Evolutionary conservation across 2,888 invertebrate species (phyloP).

Genomic region (Bellardia pandia): DNA sequence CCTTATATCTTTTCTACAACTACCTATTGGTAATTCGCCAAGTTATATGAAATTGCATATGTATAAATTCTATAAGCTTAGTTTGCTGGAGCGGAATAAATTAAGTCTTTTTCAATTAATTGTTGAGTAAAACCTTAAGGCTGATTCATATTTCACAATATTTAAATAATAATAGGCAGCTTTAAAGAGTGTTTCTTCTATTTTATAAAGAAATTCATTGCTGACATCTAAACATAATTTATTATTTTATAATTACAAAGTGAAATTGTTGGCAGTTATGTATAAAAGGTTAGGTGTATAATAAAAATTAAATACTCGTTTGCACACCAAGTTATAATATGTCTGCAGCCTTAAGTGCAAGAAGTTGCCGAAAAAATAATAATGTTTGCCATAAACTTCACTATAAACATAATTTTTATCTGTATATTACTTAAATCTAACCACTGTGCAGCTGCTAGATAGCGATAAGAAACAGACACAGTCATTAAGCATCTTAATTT

Average conservation of each 20-base stretch:
- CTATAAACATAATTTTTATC: background rate
- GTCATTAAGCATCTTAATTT: slow-evolving; percentile 39
- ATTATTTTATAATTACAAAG: background rate
- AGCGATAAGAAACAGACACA: slow-evolving; percentile 49
- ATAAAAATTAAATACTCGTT: background rate
- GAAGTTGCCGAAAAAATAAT: too few relatives aligned
- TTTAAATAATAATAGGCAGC: too few relatives aligned
- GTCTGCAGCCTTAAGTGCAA: background rate
- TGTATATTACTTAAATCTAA: background rate
- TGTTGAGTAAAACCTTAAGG: too few relatives aligned
- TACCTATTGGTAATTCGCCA: too few relatives aligned
- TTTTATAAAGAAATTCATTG: too few relatives aligned
- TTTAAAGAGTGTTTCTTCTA: too few relatives aligned
- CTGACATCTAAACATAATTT: background rate
- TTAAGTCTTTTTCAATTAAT: too few relatives aligned
- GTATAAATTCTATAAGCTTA: too few relatives aligned
- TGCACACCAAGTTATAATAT: background rate
- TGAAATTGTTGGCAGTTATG: background rate
- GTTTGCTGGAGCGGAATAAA: too few relatives aligned
- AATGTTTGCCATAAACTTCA: background rate
- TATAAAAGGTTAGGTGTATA: background rate
- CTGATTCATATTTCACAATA: too few relatives aligned
- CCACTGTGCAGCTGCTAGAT: slow-evolving; percentile 29
- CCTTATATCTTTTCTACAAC: too few relatives aligned
- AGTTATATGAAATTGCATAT: too few relatives aligned